These are phyloP conservation scores for Boloria euphrosyne DNA, from an alignment of 2,888 invertebrate genomes.

Conservation along the genomic window DNA sequence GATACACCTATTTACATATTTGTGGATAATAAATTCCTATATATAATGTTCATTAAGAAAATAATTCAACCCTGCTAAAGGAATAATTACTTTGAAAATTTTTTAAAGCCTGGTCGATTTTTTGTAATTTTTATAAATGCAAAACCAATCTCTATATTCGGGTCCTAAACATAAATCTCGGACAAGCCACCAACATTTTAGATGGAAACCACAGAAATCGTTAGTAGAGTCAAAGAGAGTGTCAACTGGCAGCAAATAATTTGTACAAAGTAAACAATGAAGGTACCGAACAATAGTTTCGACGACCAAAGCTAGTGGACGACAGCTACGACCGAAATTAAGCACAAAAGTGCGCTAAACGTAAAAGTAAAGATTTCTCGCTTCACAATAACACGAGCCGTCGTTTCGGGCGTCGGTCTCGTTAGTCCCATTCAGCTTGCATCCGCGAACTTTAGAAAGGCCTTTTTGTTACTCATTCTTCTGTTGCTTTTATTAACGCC, in stretches of 20 bases:
- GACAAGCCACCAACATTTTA: neutral
- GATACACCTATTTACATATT: too few species aligned
- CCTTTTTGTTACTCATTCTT: slow-evolving; percentile 54
- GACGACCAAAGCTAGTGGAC: slow-evolving; percentile 31
- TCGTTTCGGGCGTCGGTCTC: slow-evolving; percentile 57
- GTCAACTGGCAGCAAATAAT: slow-evolving; percentile 32
- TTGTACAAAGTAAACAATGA: slow-evolving; percentile 35
- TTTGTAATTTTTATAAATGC: too few species aligned
- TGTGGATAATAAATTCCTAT: too few species aligned
- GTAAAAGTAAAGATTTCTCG: slow-evolving; percentile 48
- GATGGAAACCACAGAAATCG: slow-evolving; percentile 15
- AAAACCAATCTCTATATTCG: neutral
- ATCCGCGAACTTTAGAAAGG: slow-evolving; percentile 53
- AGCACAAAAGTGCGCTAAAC: slow-evolving; percentile 51
- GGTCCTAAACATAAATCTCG: neutral
- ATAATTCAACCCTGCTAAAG: too few species aligned
- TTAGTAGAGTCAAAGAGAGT: slow-evolving; percentile 27
- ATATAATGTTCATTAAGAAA: too few species aligned
- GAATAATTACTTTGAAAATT: too few species aligned
- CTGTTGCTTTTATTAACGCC: slow-evolving; percentile 51
- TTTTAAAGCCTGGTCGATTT: too few species aligned
- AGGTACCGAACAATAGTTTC: slow-evolving; percentile 34
- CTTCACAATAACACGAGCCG: slow-evolving; percentile 52
- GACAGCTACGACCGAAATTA: slow-evolving; percentile 45
- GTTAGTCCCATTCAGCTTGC: slow-evolving; percentile 66